Evolutionary conservation across 2,888 invertebrate species (phyloP), one percentile per base, ranked within the genome.

Genomic region (Synanthedon tipuliformis): DNA sequence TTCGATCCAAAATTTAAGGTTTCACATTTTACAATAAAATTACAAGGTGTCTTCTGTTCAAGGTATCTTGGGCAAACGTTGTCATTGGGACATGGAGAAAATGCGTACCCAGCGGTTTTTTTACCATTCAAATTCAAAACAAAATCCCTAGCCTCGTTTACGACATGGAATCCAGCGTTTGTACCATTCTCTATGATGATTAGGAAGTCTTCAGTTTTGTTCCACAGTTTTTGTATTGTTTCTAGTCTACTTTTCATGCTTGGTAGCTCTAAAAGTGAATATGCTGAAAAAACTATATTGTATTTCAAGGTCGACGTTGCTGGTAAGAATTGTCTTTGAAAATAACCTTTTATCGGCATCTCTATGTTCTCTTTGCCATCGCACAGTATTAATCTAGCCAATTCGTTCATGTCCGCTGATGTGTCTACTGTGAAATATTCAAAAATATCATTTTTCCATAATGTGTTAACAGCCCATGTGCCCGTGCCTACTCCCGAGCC

Each of bases 401-500:
- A 71, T 61, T 96, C 93, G 63, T 94, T 94, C 95, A 98, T 97
- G 18, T 92, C 84, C 0, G 85, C 68, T 0, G 96, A 96, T 5
- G 90, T 81, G 68, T 98, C 98, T 0, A 98, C 93, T 70, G 94
- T 93, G 62, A 93, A 93, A 72, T 94, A 95, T 80, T 98, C 97
- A 65, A 89, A 90, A 40, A 97, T 88, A 16, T 89, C 75, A 0
- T 89, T 80, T 8, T 88, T 82, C 96, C 96, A 98, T 13, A 89
- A 84, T 3, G 84, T 74, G 63, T 92, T 91, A 0, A 92, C 91
- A 0, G 95, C 97, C 97, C 97, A 97, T 53, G 92, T 90, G 0
- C 92, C 94, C 0, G 95, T 93, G 0, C 97, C 97, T 4, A 95
- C 81, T 0, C 98, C 98, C 4, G 97, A 95, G 0, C 98, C 98